Base-by-base conservation (phyloP, 2,797 vertebrate species). In the Cyclura pinguis region DNA sequence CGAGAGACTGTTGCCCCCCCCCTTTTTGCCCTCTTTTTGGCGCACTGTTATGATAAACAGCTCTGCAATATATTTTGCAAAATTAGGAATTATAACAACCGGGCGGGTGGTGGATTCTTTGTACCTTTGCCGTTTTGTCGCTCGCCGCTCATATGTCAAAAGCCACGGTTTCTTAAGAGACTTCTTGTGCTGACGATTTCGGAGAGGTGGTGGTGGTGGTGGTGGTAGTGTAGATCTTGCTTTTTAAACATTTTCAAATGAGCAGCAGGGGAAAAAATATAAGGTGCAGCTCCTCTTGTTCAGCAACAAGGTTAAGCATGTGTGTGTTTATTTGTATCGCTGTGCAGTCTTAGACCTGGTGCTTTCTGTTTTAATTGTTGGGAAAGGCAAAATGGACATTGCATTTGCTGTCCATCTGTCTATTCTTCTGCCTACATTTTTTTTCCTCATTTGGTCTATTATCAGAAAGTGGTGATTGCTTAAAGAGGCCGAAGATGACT, bases 21-120 rank as follows among this genome's bases (percentile, higher is more conserved):
- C 27, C 42, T 4, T 47, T 47, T 47, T 47, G 64, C 62, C 16
- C 24, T 32, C 5, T 52, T 55, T 18, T n/a, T 94, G 95, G 94
- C 92, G 93, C 93, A 93, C 94, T 95, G 93, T 96, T 97, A 96
- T 96, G 95, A 97, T 96, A 97, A 97, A 96, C 95, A 96, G 97
- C 95, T 96, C 93, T 93, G 95, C 91, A 94, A 90, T 93, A 91
- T 87, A 92, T 95, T 94, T 92, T 94, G 94, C 92, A 93, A 94
- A 96, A 96, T 96, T 95, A 96, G 95, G 93, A 96, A 95, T 96
- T 92, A 87, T 90, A 95, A 93, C 90, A 87, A 64, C 57, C 91
- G 95, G 93, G 92, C 38, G 90, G 94, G 94, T 81, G 8, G 3
- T 85, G 77, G 57, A 89, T 93, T 94, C 93, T 95, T 94, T 91